A percentile compares a stretch with the other conserved stretches of the same genome.
Evolutionary conservation across 2,113 vertebrate species (phyloP).

Genomic region (Centropus bengalensis): DNA sequence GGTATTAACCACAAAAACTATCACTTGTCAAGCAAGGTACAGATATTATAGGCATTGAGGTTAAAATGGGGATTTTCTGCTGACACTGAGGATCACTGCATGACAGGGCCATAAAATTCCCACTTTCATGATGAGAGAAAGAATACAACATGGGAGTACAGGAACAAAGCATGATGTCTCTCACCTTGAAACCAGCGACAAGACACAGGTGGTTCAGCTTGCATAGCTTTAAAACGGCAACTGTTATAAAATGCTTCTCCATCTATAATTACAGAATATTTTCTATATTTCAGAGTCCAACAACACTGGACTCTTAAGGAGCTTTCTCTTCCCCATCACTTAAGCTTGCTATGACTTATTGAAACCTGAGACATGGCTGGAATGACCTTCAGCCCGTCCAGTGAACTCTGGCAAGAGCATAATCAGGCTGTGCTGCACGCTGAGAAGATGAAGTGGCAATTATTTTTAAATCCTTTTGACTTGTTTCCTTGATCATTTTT

Average conservation of each 20-base stretch:
- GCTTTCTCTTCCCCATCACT: neutral
- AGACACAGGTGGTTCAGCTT: neutral
- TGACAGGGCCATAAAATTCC: neutral
- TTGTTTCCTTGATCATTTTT: neutral
- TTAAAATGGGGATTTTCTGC: slow-evolving; percentile 45
- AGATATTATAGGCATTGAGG: neutral
- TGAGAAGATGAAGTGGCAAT: neutral
- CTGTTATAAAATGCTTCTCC: neutral
- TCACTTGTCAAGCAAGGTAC: neutral
- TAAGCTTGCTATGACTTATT: neutral
- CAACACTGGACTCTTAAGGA: neutral
- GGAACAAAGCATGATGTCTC: neutral
- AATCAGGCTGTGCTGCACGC: neutral
- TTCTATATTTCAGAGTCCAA: neutral
- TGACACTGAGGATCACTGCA: neutral
- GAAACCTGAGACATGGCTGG: neutral
- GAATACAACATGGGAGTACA: neutral
- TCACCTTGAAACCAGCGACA: neutral
- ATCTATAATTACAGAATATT: neutral
- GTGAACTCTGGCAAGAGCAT: neutral
- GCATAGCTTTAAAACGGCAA: neutral
- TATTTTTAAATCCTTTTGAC: neutral
- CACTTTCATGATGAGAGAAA: neutral
- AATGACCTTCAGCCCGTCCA: neutral
- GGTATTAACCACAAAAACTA: slow-evolving; percentile 21